These are phyloP conservation scores for Zaprionus ornatus DNA, from an alignment of 1,140 invertebrate species.

Conservation along the genomic window DNA sequence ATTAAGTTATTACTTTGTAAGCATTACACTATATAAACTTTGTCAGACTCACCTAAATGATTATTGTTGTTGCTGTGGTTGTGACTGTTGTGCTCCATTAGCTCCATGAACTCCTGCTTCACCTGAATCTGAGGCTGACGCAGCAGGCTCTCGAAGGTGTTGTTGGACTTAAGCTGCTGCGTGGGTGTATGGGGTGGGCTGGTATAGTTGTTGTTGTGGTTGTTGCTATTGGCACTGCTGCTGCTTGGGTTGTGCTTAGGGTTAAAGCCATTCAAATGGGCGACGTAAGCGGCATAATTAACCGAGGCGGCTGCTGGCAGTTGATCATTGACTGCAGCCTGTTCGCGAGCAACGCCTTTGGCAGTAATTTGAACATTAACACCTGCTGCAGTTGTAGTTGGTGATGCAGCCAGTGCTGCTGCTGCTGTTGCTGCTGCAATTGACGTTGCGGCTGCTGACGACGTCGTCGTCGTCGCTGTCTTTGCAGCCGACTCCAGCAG, in stretches of 20 bases:
- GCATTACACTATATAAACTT: neutral
- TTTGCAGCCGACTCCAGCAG: slow-evolving; percentile 50
- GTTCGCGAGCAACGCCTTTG: slow-evolving; percentile 67
- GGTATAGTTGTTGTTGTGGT: slow-evolving; percentile 3
- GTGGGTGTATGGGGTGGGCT: slow-evolving; percentile 20
- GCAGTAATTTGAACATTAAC: slow-evolving; percentile 80
- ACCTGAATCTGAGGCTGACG: slow-evolving; percentile 74
- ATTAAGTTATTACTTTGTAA: neutral
- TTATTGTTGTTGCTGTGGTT: slow-evolving; percentile 33
- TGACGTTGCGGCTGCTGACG: slow-evolving; percentile 35
- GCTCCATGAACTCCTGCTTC: slow-evolving; percentile 77
- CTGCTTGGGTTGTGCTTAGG: slow-evolving; percentile 62
- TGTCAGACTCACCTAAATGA: slow-evolving; percentile 22
- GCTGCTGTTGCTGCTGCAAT: slow-evolving; percentile 37
- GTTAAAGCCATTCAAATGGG: slow-evolving; percentile 80
- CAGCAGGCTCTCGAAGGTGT: slow-evolving; percentile 42
- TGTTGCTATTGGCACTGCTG: slow-evolving; percentile 28
- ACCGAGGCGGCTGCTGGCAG: slow-evolving; percentile 57
- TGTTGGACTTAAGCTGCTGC: slow-evolving; percentile 15
- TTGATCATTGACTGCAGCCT: slow-evolving; percentile 68
- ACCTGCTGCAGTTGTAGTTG: slow-evolving; percentile 60
- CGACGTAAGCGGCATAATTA: slow-evolving; percentile 77
- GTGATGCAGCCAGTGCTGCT: slow-evolving; percentile 38
- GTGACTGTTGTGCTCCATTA: slow-evolving; percentile 38
- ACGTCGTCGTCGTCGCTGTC: slow-evolving; percentile 32